Evolutionary conservation across 2,888 invertebrate species (phyloP).

Genomic region (Lingula anatina): DNA sequence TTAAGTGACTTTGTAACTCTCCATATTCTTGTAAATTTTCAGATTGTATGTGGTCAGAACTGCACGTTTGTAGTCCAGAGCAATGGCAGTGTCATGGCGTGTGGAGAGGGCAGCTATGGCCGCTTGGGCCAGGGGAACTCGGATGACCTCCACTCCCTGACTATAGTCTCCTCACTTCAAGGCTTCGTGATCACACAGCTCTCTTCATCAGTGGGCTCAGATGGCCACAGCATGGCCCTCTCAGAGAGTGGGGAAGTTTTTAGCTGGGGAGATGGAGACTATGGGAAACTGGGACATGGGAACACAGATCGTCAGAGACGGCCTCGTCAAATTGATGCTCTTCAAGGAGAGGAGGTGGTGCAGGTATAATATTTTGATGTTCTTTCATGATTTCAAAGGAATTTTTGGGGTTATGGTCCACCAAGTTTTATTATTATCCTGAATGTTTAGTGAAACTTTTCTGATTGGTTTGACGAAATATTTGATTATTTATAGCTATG

Average conservation of each 20-base stretch:
- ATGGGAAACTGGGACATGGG: conserved; percentile 65
- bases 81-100: conserved; percentile 62
- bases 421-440: too few species aligned
- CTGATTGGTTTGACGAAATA: too few species aligned
- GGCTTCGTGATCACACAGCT: conserved; percentile 63
- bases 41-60: conserved; percentile 64
- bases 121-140: conserved; percentile 63
- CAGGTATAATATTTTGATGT: conserved; percentile 52
- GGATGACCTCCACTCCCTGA: conserved; percentile 60
- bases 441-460: too few species aligned
- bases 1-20: not conserved
- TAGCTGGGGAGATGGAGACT: conserved; percentile 66
- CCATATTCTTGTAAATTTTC: too few species aligned
- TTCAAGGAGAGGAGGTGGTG: conserved; percentile 61
- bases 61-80: conserved; percentile 63
- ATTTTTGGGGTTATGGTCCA: too few species aligned
- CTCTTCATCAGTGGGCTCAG: conserved; percentile 63
- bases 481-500: too few species aligned
- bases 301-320: conserved; percentile 62
- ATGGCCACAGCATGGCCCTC: conserved; percentile 63
- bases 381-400: too few species aligned
- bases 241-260: conserved; percentile 66
- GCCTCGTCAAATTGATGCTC: conserved; percentile 62
- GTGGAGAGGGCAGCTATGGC: conserved; percentile 65
- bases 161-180: conserved; percentile 61